phyloP scores from a whole-genome alignment of 2,888 invertebrate genomes.

The Conomelus anceps region DNA sequence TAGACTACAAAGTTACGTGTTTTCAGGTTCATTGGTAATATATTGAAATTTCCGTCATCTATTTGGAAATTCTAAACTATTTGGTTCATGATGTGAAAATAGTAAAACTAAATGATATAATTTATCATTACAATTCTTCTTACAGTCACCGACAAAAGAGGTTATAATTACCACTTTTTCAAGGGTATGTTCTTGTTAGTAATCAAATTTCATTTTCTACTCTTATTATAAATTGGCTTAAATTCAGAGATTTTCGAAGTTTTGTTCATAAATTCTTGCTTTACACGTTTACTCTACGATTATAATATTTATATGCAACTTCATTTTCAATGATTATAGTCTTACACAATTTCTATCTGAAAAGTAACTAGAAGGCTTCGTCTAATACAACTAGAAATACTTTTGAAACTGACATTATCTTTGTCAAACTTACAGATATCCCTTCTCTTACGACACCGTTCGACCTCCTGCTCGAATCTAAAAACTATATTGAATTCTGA shows the following conservation, averaged over 20 bases:
- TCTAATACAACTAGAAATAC: background rate
- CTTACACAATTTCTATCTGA: background rate
- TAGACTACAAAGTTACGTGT: no score
- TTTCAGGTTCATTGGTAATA: no score
- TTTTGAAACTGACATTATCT: background rate
- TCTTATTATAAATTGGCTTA: background rate
- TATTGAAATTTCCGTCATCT: no score
- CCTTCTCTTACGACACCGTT: no score
- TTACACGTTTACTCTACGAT: background rate
- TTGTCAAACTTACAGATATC: background rate
- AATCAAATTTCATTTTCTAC: background rate
- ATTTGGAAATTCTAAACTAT: background rate
- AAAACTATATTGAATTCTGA: no score
- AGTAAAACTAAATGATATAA: background rate
- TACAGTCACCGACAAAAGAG: constrained; percentile 4
- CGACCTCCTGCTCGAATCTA: no score
- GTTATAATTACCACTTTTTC: background rate
- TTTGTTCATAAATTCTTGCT: background rate
- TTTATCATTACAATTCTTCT: background rate
- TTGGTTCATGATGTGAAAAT: background rate
- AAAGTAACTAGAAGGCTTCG: background rate
- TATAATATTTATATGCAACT: background rate
- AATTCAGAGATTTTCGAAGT: background rate
- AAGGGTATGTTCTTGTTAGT: background rate
- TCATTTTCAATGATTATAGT: background rate